Percentiles rank a stretch among this genome's conserved stretches.
These are phyloP conservation scores for Petrolisthes manimaculis DNA, from an alignment of 2,888 invertebrate genomes.

Conservation along the genomic window DNA sequence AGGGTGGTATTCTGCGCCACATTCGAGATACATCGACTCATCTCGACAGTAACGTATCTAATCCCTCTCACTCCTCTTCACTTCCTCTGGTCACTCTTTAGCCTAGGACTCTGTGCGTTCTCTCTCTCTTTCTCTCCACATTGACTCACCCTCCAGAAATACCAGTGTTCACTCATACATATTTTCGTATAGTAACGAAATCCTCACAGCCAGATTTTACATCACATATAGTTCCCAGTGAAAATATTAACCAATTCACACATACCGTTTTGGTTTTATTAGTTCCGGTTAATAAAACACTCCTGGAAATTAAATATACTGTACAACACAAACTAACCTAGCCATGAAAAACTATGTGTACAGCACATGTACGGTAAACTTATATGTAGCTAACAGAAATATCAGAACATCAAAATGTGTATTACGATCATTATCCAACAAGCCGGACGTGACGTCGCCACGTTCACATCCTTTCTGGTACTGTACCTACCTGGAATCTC, in stretches of 20 bases:
- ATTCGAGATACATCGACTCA: not conserved
- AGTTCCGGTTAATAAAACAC: no score
- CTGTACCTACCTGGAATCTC: not conserved
- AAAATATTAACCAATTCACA: no score
- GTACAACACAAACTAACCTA: no score
- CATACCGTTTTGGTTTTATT: no score
- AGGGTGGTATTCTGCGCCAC: not conserved
- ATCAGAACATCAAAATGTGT: not conserved
- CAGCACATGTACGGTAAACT: no score
- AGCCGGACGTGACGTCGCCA: not conserved
- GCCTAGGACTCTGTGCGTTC: not conserved
- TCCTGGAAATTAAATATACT: no score
- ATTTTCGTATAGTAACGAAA: no score
- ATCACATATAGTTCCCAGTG: no score
- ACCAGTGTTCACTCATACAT: not conserved
- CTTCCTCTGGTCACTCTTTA: not conserved
- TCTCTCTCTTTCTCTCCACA: not conserved
- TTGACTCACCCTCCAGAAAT: slow-evolving; percentile 3
- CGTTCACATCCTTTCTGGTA: not conserved
- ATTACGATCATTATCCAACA: not conserved
- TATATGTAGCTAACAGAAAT: not conserved
- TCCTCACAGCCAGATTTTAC: no score
- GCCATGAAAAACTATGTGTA: no score
- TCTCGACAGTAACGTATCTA: not conserved
- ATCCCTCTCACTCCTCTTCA: not conserved